Evolutionary conservation across 2,113 vertebrate species (phyloP), one percentile per base, ranked within the genome.

Genomic region (Leptocoma aspasia): DNA sequence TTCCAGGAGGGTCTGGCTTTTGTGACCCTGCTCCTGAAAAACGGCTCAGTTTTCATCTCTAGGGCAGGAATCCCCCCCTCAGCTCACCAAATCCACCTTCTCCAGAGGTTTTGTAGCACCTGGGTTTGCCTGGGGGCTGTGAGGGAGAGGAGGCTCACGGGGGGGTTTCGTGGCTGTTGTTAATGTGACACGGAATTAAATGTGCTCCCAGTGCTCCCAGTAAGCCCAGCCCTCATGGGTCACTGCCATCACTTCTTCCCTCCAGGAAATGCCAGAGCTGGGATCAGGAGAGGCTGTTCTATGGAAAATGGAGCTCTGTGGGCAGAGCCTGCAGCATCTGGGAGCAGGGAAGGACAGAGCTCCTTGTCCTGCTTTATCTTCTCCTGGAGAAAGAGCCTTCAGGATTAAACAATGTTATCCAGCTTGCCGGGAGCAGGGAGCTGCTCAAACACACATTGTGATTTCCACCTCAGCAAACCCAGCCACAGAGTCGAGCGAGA

Each of bases 41-140:
- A 19, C 1, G 0, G 16, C 27, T 83, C 52, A 0, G 6, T 56
- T 35, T 11, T 21, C 11, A 2, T 3, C 4, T 11, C 50, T 2
- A 11, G 30, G 0, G 2, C 64, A 65, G 68, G 57, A 77, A 53
- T 49, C 45, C 59, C 41, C 30, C 42, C 79, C 75, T 39, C 21
- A 54, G 45, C 71, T 82, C 30, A 0, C 52, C 15, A 20, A 76
- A 75, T 35, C 86, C 39, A 9, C 30, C 7, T 0, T 31, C 52
- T 44, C 44, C 47, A 37, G 52, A 4, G 4, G 5, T 33, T 84
- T 33, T 23, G 68, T 23, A 21, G 27, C 2, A 1, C 6, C 10
- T 10, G 2, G n/a, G 2, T 63, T 23, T 68, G 27, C 21, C 18
- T 4, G 1, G 39, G 23, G 42, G 64, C 76, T 24, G 2, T 69